Evolutionary conservation across 2,797 vertebrate genomes (phyloP).

Genomic region (Ptychobarbus kaznakovi): DNA sequence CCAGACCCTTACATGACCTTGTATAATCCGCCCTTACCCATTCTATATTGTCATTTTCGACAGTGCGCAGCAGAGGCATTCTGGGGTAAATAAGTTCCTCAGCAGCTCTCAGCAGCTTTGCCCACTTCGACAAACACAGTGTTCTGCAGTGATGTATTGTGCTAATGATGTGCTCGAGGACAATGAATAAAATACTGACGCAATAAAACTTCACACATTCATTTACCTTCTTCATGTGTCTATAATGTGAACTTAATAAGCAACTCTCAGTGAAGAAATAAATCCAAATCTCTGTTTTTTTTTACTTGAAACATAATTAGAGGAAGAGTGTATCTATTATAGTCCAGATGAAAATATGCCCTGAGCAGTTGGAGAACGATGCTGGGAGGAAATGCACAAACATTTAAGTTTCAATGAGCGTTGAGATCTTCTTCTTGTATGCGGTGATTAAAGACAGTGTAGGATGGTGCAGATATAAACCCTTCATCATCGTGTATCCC

Average conservation of each 20-base stretch:
- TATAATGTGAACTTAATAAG: constrained; percentile 51
- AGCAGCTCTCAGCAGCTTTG: constrained; percentile 29
- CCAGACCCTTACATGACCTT: neutral
- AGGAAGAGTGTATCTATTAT: constrained; percentile 34
- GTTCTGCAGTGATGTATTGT: constrained; percentile 31
- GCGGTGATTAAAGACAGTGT: constrained; percentile 49
- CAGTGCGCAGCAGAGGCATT: constrained; percentile 9
- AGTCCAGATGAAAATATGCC: constrained; percentile 18
- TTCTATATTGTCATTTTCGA: neutral
- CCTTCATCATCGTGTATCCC: constrained; percentile 48
- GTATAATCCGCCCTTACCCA: neutral
- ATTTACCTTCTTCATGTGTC: constrained; percentile 30
- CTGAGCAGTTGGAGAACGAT: neutral
- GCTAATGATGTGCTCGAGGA: constrained; percentile 44
- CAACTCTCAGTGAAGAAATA: constrained; percentile 32
- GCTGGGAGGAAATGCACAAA: constrained; percentile 45
- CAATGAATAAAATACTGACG: constrained; percentile 42
- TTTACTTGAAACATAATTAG: constrained; percentile 37
- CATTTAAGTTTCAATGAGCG: constrained; percentile 53
- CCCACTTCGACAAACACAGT: constrained; percentile 25
- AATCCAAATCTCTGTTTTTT: constrained; percentile 7
- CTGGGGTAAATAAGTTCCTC: constrained; percentile 29
- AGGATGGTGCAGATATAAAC: constrained; percentile 52
- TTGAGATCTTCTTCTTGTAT: constrained; percentile 37
- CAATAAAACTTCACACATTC: constrained; percentile 49